Evolutionary conservation across 2,888 invertebrate genomes (phyloP).

Genomic region (Pyrgus malvae): DNA sequence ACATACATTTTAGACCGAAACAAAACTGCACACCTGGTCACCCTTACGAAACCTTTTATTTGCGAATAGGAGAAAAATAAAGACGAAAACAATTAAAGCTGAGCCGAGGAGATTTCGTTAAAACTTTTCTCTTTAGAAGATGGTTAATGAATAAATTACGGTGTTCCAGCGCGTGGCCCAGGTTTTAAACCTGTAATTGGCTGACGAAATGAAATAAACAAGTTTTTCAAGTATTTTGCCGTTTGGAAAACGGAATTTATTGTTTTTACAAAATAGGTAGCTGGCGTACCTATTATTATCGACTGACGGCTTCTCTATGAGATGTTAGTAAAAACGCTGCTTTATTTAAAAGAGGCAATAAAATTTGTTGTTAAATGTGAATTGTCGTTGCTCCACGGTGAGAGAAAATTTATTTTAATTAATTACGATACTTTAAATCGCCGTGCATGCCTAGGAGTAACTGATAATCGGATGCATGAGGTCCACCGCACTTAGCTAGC

Average conservation of each 20-base stretch:
- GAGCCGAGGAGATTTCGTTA: not conserved
- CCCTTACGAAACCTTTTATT: not conserved
- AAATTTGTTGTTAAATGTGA: too few species aligned
- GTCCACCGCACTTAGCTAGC: too few species aligned
- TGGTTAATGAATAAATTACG: constrained; percentile 12
- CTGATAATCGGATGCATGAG: too few species aligned
- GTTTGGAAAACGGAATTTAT: not conserved
- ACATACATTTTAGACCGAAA: too few species aligned
- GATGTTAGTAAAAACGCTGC: too few species aligned
- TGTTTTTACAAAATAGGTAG: not conserved
- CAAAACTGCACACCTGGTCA: not conserved
- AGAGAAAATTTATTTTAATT: too few species aligned
- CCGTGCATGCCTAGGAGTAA: too few species aligned
- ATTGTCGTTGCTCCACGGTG: too few species aligned
- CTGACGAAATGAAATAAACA: constrained; percentile 3
- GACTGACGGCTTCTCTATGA: too few species aligned
- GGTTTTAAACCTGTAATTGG: constrained; percentile 2
- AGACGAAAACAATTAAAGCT: constrained; percentile 5
- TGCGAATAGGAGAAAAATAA: not conserved
- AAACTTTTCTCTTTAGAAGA: constrained; percentile 3
- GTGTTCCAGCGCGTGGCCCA: not conserved
- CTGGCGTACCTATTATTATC: too few species aligned
- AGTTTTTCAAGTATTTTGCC: not conserved
- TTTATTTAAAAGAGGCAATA: too few species aligned
- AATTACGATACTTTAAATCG: too few species aligned